These are phyloP conservation scores for Pantherophis vulpinus DNA, from an alignment of 2,797 vertebrate species.

Conservation along the genomic window DNA sequence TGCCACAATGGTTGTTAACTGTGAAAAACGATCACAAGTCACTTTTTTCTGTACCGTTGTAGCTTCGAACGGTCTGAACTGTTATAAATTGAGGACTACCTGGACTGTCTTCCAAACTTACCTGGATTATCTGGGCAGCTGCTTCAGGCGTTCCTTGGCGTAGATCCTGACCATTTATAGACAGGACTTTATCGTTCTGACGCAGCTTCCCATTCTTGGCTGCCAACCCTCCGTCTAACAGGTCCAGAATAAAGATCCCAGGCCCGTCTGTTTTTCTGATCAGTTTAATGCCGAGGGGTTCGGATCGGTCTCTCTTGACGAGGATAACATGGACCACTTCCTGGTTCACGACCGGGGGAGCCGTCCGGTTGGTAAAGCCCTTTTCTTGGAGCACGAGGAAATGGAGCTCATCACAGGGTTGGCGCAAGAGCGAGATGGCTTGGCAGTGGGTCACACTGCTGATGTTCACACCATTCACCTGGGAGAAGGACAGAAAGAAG, in stretches of 20 bases:
- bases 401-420: constrained; percentile 75
- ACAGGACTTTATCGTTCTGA: constrained; percentile 89
- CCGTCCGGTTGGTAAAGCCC: constrained; percentile 80
- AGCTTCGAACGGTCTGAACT: background rate
- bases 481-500: constrained; percentile 48
- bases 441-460: constrained; percentile 82
- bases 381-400: constrained; percentile 91
- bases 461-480: constrained; percentile 88
- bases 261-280: constrained; percentile 88
- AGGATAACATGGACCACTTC: constrained; percentile 86
- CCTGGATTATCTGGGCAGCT: constrained; percentile 93
- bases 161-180: constrained; percentile 90
- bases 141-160: constrained; percentile 90
- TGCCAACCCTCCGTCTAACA: constrained; percentile 87
- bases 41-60: background rate
- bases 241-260: constrained; percentile 89
- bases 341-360: constrained; percentile 52
- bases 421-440: constrained; percentile 80
- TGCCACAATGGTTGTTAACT: background rate
- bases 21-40: background rate
- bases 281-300: constrained; percentile 90
- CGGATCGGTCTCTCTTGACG: constrained; percentile 81
- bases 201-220: constrained; percentile 87
- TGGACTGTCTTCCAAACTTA: constrained; percentile 41
- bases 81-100: too few species aligned